Conservation (phyloP, 2,113 vertebrate genomes). For the Vulpes ferrilata region DNA sequence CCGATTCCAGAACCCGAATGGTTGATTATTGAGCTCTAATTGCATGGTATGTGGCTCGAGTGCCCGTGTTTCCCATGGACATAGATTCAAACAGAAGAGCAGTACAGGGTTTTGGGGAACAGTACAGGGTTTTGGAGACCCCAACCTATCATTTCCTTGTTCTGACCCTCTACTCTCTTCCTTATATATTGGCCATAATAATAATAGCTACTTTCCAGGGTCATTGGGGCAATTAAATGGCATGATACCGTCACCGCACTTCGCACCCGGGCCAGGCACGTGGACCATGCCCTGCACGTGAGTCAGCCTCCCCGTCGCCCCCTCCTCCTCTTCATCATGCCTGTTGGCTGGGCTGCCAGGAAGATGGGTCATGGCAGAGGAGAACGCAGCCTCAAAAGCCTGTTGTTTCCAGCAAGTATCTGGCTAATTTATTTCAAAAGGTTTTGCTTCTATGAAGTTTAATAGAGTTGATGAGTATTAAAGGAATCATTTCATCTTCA, state of each 20-base stretch:
- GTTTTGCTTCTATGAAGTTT: constrained; percentile 82
- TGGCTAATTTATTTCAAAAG: constrained; percentile 82
- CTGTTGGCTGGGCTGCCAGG: neutral
- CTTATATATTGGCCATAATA: neutral
- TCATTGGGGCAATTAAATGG: constrained; percentile 1
- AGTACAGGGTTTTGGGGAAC: neutral
- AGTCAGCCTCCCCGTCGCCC: neutral
- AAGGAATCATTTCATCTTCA: constrained; percentile 87
- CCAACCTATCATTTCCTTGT: neutral
- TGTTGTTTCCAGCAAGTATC: constrained; percentile 79
- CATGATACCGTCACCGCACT: neutral
- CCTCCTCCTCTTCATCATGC: neutral
- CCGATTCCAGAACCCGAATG: neutral
- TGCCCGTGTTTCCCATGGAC: neutral
- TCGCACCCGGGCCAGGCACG: neutral
- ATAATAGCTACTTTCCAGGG: neutral
- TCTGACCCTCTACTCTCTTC: neutral
- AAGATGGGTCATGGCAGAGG: constrained; percentile 57
- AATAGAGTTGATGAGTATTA: constrained; percentile 86
- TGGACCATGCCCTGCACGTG: neutral
- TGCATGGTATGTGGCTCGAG: neutral
- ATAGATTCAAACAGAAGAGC: constrained; percentile 23
- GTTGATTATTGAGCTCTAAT: neutral
- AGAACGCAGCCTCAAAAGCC: constrained; percentile 71
- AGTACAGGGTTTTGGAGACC: neutral